Evolutionary conservation across 1,140 invertebrate species (phyloP), one percentile per base, ranked within the genome.

Genomic region (Triops longicaudatus): DNA sequence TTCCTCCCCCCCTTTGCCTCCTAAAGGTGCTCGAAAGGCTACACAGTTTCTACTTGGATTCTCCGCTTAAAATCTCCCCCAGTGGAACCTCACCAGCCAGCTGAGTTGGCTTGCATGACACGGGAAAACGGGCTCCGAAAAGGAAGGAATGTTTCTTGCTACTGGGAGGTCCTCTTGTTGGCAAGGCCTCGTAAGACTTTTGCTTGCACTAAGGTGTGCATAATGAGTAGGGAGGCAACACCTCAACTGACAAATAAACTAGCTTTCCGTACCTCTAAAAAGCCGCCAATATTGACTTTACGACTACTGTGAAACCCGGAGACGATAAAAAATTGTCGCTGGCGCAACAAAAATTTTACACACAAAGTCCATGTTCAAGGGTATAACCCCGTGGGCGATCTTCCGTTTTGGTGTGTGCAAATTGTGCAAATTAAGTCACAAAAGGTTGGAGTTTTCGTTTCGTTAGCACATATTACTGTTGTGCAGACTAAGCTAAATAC

Each of bases 191-290:
- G 50, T 63, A 63, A 63, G 50, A 63, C 22, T 63, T 63, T 63
- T 5, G 50, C 50, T 63, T 14, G 50, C 50, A 63, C 50, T 63
- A 63, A 63, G 50, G 50, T 63, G 50, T 63, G 50, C 50, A 63
- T 63, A 63, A 63, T 63, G 50, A 63, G 50, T 63, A 63, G 50
- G 50, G 50, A 63, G 50, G 50, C 50, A 63, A 63, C 50, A 63
- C 50, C 50, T 63, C 50, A 22, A 63, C 50, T 63, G 50, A 63
- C 50, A 63, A 63, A 63, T 17, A 44, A 44, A n/a, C 14, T 63
- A 17, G 14, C 50, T 22, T 10, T 63, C 22, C 22, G 17, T 63
- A 63, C 17, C 50, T 63, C 17, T 63, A 63, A 17, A 17, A 63
- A 37, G 2, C 50, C 50, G 50, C 50, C 50, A 22, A 22, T 22